Evolutionary conservation across 1,140 invertebrate genomes (phyloP), one percentile per base, ranked within the genome.

Genomic region (Drosophila willistoni): DNA sequence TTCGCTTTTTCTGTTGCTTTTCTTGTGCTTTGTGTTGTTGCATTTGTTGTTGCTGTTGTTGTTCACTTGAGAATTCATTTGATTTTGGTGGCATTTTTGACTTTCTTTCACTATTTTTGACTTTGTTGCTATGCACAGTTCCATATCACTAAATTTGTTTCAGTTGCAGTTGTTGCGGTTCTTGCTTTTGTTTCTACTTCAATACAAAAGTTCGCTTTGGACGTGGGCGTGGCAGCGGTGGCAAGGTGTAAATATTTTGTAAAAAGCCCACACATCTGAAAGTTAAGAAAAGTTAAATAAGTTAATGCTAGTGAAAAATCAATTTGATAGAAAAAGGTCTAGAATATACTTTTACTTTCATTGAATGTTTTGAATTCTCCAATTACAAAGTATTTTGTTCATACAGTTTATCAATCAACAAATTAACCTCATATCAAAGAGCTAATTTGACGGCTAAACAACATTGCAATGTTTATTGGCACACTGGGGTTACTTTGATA

Each of bases 71-170:
- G 83, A 76, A 64, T 78, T 78, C 68, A 68, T 85, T 87, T 87
- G 83, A 87, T 87, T 86, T 79, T 87, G 83, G 83, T 86, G 83
- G 83, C 83, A 87, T 86, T 71, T 86, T 82, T 87, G 71, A 62
- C 68, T 74, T 77, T 36, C 39, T 64, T 65, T 42, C 19, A 44
- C 51, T 39, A 36, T 68, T 80, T 86, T 86, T 87, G 82, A 83
- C 83, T 68, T 86, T 83, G 64, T 87, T 79, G 79, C 73, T 87
- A 87, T 87, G 83, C 77, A 72, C 73, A 77, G 77, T 87, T 87
- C 83, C 83, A 87, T 87, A 87, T 87, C 83, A 87, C 83, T 83
- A 66, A 73, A 62, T 65, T 83, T 80, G 17, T 25, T 60, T 57
- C 67, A 78, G 19, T 42, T 60, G 67, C 55, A 63, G 56, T 55